Evolutionary conservation across 1,140 invertebrate species (phyloP), one percentile per base, ranked within the genome.

Genomic region (Nasonia vitripennis): DNA sequence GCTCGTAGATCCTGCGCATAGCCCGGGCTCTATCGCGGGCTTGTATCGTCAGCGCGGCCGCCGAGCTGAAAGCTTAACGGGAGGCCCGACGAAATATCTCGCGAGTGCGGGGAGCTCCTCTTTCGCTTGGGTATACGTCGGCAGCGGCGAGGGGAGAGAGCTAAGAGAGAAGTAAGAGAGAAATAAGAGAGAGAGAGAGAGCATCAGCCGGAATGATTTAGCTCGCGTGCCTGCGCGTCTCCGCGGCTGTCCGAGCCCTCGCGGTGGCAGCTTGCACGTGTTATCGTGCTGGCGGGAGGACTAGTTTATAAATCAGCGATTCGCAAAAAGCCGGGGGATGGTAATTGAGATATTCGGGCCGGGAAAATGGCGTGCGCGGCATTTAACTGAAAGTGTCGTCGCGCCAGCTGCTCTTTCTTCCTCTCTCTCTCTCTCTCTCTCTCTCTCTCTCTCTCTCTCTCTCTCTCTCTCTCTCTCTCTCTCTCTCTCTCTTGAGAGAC

Each of bases 261-360:
- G 20, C 11, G 6, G n/a, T 9, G 9, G 20, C 62, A 9, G 62
- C 62, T 23, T 6, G 62, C n/a, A 68, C 62, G 67, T 23, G 20
- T 23, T 9, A 23, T 11, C 67, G n/a, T 4, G 67, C 17, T 68
- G 27, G n/a, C 17, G 37, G 34, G 34, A 1, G 41, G n/a, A 77
- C 41, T 51, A 77, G 74, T 51, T 48, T 51, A 77, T 77, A 77
- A 77, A 77, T 77, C 74, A 77, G n/a, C 9, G 74, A 23, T 48
- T 77, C n/a, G 41, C 74, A 77, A 77, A 77, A 77, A 77, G 9
- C n/a, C 17, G 17, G 5, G 9, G 20, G 45, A n/a, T 77, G 74
- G 14, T 75, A 77, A 77, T 77, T 77, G 74, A 77, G 74, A 45
- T 77, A 41, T 77, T 51, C 20, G 31, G 70, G 70, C 27, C 23